Conservation (phyloP, 2,888 invertebrate species). For the Thymelicus sylvestris region DNA sequence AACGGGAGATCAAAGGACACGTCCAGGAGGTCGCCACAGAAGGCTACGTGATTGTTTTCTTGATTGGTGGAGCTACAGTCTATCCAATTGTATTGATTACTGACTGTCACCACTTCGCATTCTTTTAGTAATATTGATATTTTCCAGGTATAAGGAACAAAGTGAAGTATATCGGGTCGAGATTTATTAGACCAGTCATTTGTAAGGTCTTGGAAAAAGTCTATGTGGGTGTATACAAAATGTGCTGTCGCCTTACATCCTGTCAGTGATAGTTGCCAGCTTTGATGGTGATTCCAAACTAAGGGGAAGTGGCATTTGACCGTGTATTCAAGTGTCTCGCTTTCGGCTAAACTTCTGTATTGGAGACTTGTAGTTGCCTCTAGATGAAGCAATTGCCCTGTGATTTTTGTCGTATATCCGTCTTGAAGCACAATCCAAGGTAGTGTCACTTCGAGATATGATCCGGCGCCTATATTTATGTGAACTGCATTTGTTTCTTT, state of each 20-base stretch:
- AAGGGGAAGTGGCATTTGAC: slow-evolving; percentile 95
- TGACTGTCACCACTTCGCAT: slow-evolving; percentile 96
- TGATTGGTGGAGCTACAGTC: slow-evolving; percentile 98
- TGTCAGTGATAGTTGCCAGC: slow-evolving; percentile 96
- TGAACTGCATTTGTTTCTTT: slow-evolving; percentile 98
- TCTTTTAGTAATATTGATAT: slow-evolving; percentile 96
- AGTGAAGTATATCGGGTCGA: slow-evolving; percentile 95
- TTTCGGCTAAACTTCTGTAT: slow-evolving; percentile 96
- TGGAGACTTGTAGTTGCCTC: slow-evolving; percentile 98
- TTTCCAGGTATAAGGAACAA: slow-evolving; percentile 98
- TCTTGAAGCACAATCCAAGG: slow-evolving; percentile 96
- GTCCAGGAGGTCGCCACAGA: slow-evolving; percentile 97
- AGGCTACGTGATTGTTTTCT: slow-evolving; percentile 97
- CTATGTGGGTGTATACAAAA: slow-evolving; percentile 97
- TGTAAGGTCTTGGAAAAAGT: slow-evolving; percentile 97
- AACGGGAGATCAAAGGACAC: slow-evolving; percentile 97
- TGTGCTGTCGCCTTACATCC: slow-evolving; percentile 97
- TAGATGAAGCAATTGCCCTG: slow-evolving; percentile 96
- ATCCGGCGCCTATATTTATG: slow-evolving; percentile 97
- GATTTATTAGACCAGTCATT: slow-evolving; percentile 99
- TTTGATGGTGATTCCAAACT: slow-evolving; percentile 98
- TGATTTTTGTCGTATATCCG: slow-evolving; percentile 95
- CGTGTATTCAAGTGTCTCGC: slow-evolving; percentile 97
- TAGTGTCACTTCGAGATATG: slow-evolving; percentile 97
- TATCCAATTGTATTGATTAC: slow-evolving; percentile 99